Evolutionary conservation across 2,888 invertebrate genomes (phyloP), one percentile per base, ranked within the genome.

Genomic region (Hirtodrosophila alboralis): DNA sequence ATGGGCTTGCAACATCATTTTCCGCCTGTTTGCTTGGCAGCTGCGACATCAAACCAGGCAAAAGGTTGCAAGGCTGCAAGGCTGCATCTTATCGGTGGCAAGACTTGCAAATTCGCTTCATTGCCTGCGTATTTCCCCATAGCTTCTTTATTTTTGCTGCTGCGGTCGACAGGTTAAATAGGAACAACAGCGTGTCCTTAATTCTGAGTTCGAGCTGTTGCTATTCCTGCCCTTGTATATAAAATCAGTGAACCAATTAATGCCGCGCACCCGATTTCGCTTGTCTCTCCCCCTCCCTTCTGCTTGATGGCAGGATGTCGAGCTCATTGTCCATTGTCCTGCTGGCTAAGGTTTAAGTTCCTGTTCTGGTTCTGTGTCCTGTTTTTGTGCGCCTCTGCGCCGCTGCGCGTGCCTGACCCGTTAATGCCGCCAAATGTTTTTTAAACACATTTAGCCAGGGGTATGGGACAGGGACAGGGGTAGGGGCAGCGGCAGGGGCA

Each of bases 161-260:
- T 75, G 80, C 48, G 63, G 63, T 43, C 47, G 84, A 80, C 76
- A 79, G 86, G 85, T 85, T 74, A 53, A 61, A 44, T 53, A 52
- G 59, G 43, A 44, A 44, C 56, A 44, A 44, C 56, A 44, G 27
- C 30, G 14, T 21, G 37, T 34, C 47, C 72, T 61, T 52, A 38
- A 51, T 38, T 4, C 21, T 31, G 26, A 26, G 12, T 21, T 4
- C 38, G 12, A 30, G 18, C 23, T 41, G 36, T 13, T 31, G 36
- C n/a, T n/a, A n/a, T n/a, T n/a, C n/a, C 10, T 49, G 34, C 9
- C 37, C 37, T 52, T 43, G 52, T 53, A 49, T 59, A 66, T 61
- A 64, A 75, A 81, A 86, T 84, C 86, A 86, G 49, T 84, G 83
- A 81, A 86, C 64, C 86, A 81, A 86, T 81, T 81, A 81, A 81